Evolutionary conservation across 2,797 vertebrate genomes (phyloP).

Genomic region (Craterocephalus amniculus): DNA sequence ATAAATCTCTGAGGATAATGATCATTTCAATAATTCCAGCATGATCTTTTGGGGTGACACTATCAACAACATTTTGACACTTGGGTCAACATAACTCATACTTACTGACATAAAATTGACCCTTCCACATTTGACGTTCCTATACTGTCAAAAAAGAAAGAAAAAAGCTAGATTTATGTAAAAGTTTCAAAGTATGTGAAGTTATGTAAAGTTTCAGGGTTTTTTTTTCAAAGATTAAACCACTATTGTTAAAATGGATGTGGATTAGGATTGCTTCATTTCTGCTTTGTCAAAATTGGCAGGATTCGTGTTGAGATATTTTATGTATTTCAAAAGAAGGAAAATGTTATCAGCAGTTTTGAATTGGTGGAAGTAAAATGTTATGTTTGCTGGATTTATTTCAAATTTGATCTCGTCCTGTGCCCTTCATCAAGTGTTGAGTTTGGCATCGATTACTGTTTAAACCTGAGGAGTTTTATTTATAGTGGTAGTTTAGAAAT

Average conservation of each 20-base stretch:
- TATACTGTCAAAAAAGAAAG: not conserved
- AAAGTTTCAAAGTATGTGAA: not conserved
- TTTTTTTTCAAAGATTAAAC: not conserved
- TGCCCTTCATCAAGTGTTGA: not conserved
- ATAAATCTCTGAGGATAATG: slow-evolving; percentile 1
- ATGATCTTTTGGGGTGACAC: slow-evolving; percentile 63
- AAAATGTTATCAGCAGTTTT: not conserved
- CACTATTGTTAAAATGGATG: not conserved
- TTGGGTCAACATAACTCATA: not conserved
- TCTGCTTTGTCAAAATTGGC: not conserved
- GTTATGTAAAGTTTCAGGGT: no score
- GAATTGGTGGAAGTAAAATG: not conserved
- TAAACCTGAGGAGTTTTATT: not conserved
- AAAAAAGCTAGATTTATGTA: not conserved
- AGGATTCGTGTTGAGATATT: not conserved
- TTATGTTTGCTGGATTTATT: not conserved
- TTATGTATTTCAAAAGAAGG: not conserved
- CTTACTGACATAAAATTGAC: not conserved
- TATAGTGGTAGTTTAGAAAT: no score
- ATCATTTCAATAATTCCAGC: slow-evolving; percentile 59
- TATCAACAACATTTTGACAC: slow-evolving; percentile 9
- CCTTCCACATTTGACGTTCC: not conserved
- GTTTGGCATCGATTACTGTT: not conserved
- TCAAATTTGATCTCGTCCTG: no score
- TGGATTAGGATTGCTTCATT: not conserved